Evolutionary conservation across 2,888 invertebrate species (phyloP).

Genomic region (Cremastinae sp.): DNA sequence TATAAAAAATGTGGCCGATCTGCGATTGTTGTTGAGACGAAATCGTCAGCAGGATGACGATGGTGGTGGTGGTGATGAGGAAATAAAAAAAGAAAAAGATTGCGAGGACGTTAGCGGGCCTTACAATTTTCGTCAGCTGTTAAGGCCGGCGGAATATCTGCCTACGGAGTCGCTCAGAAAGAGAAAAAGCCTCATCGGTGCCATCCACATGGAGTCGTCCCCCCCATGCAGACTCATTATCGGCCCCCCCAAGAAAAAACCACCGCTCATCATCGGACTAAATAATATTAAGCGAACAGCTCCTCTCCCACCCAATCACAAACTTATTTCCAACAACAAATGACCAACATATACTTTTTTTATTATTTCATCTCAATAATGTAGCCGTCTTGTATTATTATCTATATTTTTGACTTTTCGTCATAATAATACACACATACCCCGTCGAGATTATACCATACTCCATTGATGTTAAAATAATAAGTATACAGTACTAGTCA

Average conservation of each 20-base stretch:
- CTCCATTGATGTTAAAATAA: too few relatives aligned
- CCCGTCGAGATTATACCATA: too few relatives aligned
- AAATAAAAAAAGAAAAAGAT: conserved; percentile 68
- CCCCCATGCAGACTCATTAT: conserved; percentile 53
- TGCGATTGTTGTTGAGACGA: conserved; percentile 70
- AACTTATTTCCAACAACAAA: conserved; percentile 50
- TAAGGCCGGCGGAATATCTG: conserved; percentile 84
- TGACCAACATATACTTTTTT: too few relatives aligned
- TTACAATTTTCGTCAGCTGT: conserved; percentile 85
- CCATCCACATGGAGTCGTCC: conserved; percentile 66
- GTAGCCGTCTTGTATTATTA: too few relatives aligned
- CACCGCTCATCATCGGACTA: conserved; percentile 67
- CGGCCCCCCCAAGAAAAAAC: conserved; percentile 27
- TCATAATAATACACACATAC: too few relatives aligned
- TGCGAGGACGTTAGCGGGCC: conserved; percentile 85
- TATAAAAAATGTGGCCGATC: conserved; percentile 68
- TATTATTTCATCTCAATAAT: too few relatives aligned
- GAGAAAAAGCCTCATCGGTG: conserved; percentile 81
- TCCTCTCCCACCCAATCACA: conserved; percentile 72
- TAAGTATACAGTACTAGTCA: too few relatives aligned
- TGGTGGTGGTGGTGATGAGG: too few relatives aligned
- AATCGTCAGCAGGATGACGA: too few relatives aligned
- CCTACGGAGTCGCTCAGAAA: conserved; percentile 87
- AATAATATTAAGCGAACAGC: conserved; percentile 76
- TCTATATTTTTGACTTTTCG: too few relatives aligned